Base-by-base conservation (phyloP, 2,888 invertebrate genomes). In the Scaptomyza cyrtandrae region DNA sequence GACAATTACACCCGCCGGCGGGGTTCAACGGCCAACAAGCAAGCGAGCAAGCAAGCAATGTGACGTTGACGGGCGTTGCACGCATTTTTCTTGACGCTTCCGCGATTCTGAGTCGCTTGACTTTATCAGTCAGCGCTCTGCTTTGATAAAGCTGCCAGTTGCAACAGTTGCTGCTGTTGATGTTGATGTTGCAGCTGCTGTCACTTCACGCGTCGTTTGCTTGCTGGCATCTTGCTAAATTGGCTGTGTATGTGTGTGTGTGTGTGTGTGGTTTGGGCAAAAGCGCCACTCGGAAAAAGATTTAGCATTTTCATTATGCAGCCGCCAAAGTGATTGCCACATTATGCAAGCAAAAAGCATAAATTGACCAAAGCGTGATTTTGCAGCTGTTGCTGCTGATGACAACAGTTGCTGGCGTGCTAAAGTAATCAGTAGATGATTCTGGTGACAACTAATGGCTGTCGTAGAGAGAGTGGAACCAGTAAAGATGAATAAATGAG, bases 41-140 rank as follows among this genome's bases (percentile, higher is more conserved):
- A 71, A 65, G 56, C 46, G 54, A 54, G 6, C 66, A 75, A 59
- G 16, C 65, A 71, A 65, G 56, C 46, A 54, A 54, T 6, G 31
- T 14, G 14, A 46, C 46, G 16, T 9, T 14, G 31, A 35, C 65
- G 72, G 48, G 59, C 73, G 65, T 73, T 70, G 83, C 80, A 88
- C 83, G 85, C 87, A 86, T 86, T 88, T 83, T 86, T 72, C 83
- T 86, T 86, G 85, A 73, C 64, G 75, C 89, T 88, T 88, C 89
- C 89, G 88, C 87, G 69, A 78, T 84, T 88, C 85, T 87, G 69
- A 39, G 39, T 33, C 33, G 59, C 58, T 71, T 46, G 54, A 73
- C 70, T 49, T 71, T 78, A 74, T 74, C 65, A 66, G 86, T 46
- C 70, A 65, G 67, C 74, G 66, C 41, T 56, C 66, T 44, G 61